These are phyloP conservation scores for Pharmacophagus antenor DNA, from an alignment of 2,888 invertebrate species.

Conservation along the genomic window DNA sequence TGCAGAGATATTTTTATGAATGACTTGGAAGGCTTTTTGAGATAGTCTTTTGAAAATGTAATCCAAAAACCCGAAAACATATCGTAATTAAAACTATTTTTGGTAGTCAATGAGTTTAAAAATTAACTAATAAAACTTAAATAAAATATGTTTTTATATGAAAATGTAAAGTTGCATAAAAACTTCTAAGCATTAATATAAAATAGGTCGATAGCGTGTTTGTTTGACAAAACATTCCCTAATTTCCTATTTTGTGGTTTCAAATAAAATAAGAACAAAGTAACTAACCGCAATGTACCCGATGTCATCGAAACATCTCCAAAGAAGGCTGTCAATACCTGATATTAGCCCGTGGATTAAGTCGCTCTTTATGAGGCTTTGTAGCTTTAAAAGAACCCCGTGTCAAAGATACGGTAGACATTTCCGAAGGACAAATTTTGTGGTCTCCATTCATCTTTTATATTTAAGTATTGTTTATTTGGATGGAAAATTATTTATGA, in stretches of 20 bases:
- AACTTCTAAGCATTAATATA: no score
- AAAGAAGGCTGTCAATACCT: constrained; percentile 34
- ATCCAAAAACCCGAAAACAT: no score
- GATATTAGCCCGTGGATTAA: constrained; percentile 26
- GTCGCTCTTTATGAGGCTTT: constrained; percentile 31
- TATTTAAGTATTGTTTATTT: background rate
- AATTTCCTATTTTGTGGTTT: background rate
- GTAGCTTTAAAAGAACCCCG: constrained; percentile 37
- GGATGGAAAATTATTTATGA: no score
- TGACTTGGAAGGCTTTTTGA: background rate
- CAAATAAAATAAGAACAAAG: constrained; percentile 5
- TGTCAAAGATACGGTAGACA: constrained; percentile 34
- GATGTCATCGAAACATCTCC: constrained; percentile 7
- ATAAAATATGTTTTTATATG: no score
- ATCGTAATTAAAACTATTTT: no score
- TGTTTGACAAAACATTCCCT: no score
- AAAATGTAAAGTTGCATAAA: no score
- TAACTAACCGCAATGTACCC: constrained; percentile 9
- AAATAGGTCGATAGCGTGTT: background rate
- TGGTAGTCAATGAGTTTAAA: no score
- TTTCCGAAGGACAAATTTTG: constrained; percentile 21
- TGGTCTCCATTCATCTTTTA: background rate
- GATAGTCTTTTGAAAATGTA: background rate
- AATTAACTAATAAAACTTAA: no score
- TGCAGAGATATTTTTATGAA: background rate